These are phyloP conservation scores for Allygus modestus DNA, from an alignment of 2,888 invertebrate species.

Conservation along the genomic window DNA sequence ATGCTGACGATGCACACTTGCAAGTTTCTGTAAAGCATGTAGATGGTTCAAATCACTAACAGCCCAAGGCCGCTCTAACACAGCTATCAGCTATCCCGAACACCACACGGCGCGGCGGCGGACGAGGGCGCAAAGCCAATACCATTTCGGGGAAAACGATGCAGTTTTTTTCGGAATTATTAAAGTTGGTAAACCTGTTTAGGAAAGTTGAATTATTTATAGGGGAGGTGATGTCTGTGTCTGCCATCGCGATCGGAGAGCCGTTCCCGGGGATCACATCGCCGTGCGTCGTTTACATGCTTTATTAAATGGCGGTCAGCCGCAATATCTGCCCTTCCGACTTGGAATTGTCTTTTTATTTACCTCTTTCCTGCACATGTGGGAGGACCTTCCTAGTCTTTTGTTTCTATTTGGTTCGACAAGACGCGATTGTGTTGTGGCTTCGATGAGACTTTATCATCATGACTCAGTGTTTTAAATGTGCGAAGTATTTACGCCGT, in stretches of 20 bases:
- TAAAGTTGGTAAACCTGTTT: constrained; percentile 57
- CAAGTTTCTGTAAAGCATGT: too few species aligned
- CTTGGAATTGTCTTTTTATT: constrained; percentile 43
- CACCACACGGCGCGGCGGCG: not conserved
- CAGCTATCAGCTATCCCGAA: too few species aligned
- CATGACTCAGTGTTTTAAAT: too few species aligned
- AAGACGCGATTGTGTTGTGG: too few species aligned
- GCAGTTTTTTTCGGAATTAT: constrained; percentile 50
- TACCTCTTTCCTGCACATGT: constrained; percentile 29
- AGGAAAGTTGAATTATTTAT: constrained; percentile 60
- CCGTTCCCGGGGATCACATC: not conserved
- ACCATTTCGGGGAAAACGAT: constrained; percentile 53
- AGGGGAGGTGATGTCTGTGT: constrained; percentile 41
- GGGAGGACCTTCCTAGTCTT: not conserved
- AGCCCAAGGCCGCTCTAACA: too few species aligned
- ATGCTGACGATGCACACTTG: too few species aligned
- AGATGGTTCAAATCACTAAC: too few species aligned
- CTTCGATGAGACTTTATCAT: too few species aligned
- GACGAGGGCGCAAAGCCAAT: constrained; percentile 20
- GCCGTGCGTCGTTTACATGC: constrained; percentile 34
- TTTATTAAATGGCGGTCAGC: constrained; percentile 47
- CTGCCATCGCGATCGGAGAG: constrained; percentile 16
- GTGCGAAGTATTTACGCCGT: too few species aligned
- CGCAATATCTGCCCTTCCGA: constrained; percentile 21
- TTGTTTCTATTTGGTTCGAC: not conserved